Evolutionary conservation across 2,888 invertebrate species (phyloP), one percentile per base, ranked within the genome.

Genomic region (Agrenia bidenticulata): DNA sequence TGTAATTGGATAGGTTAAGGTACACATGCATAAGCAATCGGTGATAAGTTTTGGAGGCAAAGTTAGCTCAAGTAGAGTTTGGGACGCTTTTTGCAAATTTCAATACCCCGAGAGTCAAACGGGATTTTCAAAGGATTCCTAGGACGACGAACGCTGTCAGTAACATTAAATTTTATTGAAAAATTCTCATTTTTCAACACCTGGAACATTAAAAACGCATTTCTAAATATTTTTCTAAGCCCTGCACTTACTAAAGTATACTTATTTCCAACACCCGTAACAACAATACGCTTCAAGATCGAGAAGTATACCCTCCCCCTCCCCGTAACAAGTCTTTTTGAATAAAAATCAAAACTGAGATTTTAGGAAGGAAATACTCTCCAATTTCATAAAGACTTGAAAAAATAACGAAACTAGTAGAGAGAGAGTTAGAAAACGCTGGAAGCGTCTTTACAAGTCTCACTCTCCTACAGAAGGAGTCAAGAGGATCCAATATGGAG

Each of bases 31-130:
- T 45, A 45, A 45, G 15, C 45, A 51, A 51, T 23, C n/a, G 26
- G 23, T 21, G 21, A 23, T 55, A 26, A 27, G 37, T 32, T 55
- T 55, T 55, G 55, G 55, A 55, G 55, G 55, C 24, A 51, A 17
- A n/a, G 45, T 19, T 55, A 17, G n/a, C 17, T 5, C 32, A 24
- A 17, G 51, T 23, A 4, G 27, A 32, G 55, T 24, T 55, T 55
- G 55, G 55, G 55, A 55, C 17, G 26, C 55, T 55, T 55, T 51
- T 55, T 32, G 55, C 37, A 17, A 55, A 55, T 55, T 55, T 55
- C 55, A 55, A 55, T 55, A 5, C 26, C 55, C 55, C 17, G 17
- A 32, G 55, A 55, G 55, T 55, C 32, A 9, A 55, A 32, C n/a
- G 24, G 24, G 55, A 55, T 55, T 55, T 55, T 55, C 55, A 27